phyloP scores from a whole-genome alignment of 1,140 invertebrate genomes.

The Odontomachus brunneus region DNA sequence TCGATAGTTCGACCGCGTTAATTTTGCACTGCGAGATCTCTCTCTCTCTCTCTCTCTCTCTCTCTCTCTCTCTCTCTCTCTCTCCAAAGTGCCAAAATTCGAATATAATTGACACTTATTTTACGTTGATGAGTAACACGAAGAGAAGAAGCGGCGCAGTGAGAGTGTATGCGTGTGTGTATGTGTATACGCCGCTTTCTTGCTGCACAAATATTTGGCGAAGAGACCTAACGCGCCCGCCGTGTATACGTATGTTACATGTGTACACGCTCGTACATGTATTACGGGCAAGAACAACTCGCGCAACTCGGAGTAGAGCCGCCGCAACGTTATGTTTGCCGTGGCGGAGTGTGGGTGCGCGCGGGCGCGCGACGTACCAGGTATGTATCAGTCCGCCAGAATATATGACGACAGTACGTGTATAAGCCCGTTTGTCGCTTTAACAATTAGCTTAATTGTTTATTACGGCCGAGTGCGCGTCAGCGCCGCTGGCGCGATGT shows the following conservation, averaged over 20 bases:
- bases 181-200: constrained; percentile 34
- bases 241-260: constrained; percentile 16
- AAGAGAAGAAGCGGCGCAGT: background rate
- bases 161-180: background rate
- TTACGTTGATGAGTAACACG: background rate
- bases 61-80: background rate
- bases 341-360: constrained; percentile 61
- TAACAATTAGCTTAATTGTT: constrained; percentile 80
- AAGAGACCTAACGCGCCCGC: constrained; percentile 27
- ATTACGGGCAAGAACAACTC: constrained; percentile 72
- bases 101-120: constrained; percentile 48
- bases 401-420: constrained; percentile 52
- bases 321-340: constrained; percentile 67
- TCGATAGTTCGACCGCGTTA: constrained; percentile 18
- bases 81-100: constrained; percentile 37
- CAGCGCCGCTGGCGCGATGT: constrained; percentile 47
- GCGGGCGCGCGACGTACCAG: constrained; percentile 40
- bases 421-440: constrained; percentile 71
- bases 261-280: constrained; percentile 23
- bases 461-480: constrained; percentile 69
- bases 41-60: background rate
- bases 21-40: background rate
- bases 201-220: constrained; percentile 53
- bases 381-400: constrained; percentile 63
- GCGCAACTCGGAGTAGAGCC: constrained; percentile 63